Evolutionary conservation across 1,140 invertebrate genomes (phyloP), one percentile per base, ranked within the genome.

Genomic region (Orussus abietinus): DNA sequence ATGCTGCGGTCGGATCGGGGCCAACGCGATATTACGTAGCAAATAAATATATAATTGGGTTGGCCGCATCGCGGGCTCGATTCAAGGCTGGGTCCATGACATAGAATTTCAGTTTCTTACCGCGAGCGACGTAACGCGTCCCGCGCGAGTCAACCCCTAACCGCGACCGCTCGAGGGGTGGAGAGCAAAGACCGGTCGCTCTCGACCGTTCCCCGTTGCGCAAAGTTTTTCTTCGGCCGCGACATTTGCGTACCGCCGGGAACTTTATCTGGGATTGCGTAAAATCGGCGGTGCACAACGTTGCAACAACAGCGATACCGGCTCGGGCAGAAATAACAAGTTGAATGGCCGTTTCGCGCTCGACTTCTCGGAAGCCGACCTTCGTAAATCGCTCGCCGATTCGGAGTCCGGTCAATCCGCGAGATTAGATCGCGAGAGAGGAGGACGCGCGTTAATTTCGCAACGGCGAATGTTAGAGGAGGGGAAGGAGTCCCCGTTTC

Each of bases 21-120:
- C 57, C 62, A 62, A 45, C 45, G 28, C 51, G 45, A 57, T 60
- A 66, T 63, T 66, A 66, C 64, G 59, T 57, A 48, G 53, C 52
- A 52, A 60, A 62, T 64, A 61, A 59, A 66, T 63, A 57, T 62
- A 60, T 64, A 62, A 64, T 62, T 62, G 50, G 56, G 56, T 62
- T 64, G 55, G 51, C 55, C 35, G 49, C 42, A 38, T 53, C 46
- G 47, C 55, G 55, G 49, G 52, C 45, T 62, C 31, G 40, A 61
- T 51, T 51, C 57, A 64, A 64, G 59, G 57, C 40, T 54, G 36
- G 47, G 53, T 57, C 60, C 63, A 51, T 66, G 63, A 61, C 63
- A 63, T 64, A 61, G 60, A 66, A 62, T 59, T 57, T 63, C 37
- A 47, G 15, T 33, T 40, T 35, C n/a, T n/a, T n/a, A n/a, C n/a